Percentiles rank a stretch among this genome's conserved stretches.
phyloP scores from a whole-genome alignment of 2,113 vertebrate species.

The Potamarius usumacintae region DNA sequence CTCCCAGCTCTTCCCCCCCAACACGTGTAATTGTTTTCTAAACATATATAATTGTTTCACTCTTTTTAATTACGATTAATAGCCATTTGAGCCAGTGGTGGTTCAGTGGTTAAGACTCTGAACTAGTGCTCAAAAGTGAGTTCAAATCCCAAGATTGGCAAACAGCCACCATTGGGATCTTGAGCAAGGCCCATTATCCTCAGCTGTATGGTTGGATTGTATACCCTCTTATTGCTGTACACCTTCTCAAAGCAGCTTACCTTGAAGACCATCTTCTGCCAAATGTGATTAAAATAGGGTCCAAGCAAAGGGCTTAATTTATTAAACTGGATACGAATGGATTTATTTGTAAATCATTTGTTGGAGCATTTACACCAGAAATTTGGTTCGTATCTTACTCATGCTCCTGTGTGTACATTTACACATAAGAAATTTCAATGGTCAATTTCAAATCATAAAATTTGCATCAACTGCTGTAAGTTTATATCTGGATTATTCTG shows the following conservation, averaged over 20 bases:
- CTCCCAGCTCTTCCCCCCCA: not conserved
- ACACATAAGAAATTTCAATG: not conserved
- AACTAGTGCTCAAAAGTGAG: not conserved
- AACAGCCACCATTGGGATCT: not conserved
- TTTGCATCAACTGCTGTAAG: not conserved
- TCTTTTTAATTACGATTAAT: not conserved
- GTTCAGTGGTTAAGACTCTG: not conserved
- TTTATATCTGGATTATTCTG: not conserved
- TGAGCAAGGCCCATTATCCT: not conserved
- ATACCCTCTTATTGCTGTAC: not conserved
- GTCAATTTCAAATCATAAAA: not conserved
- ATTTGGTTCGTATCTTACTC: not conserved
- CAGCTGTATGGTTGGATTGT: not conserved
- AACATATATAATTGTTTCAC: constrained; percentile 5
- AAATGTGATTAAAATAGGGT: not conserved
- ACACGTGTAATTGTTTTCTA: constrained; percentile 1
- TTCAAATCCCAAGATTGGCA: not conserved
- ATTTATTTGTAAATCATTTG: not conserved
- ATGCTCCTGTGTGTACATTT: not conserved
- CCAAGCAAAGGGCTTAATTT: not conserved
- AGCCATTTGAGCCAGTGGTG: not conserved
- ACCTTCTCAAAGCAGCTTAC: not conserved
- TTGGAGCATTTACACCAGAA: not conserved
- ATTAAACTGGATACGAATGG: not conserved
- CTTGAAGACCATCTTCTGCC: not conserved